phyloP scores from a whole-genome alignment of 2,113 vertebrate genomes.

The Microcebus murinus region DNA sequence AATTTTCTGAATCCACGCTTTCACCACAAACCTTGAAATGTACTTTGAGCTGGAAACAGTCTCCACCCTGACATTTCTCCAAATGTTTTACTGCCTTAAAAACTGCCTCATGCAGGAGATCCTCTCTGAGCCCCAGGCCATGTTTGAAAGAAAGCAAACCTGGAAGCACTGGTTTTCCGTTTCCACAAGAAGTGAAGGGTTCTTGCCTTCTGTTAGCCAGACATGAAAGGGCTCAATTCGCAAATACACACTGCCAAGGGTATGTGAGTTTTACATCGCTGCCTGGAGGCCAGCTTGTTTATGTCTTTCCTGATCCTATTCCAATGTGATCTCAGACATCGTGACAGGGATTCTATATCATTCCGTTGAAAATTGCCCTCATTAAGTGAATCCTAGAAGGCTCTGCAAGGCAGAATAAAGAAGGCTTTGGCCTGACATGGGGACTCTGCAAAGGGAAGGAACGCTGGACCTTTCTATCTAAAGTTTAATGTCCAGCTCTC shows the following conservation, averaged over 20 bases:
- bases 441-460: background rate
- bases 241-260: background rate
- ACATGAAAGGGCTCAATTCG: background rate
- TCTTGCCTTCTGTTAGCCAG: conserved; percentile 2
- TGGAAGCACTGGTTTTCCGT: background rate
- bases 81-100: conserved; percentile 48
- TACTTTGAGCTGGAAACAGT: background rate
- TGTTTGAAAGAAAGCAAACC: conserved; percentile 61
- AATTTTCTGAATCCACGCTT: background rate
- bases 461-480: background rate
- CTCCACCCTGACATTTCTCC: conserved; percentile 51
- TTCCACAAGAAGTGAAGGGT: background rate
- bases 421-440: background rate
- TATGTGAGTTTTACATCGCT: background rate
- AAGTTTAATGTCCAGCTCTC: background rate
- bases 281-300: background rate
- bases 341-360: background rate
- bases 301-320: background rate
- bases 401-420: background rate
- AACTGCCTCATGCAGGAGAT: conserved; percentile 23
- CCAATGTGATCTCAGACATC: conserved; percentile 55
- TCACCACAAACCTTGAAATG: conserved; percentile 29
- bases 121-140: conserved; percentile 62
- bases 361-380: background rate
- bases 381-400: background rate